phyloP scores from a whole-genome alignment of 2,888 invertebrate genomes.

The Graphium colonna region DNA sequence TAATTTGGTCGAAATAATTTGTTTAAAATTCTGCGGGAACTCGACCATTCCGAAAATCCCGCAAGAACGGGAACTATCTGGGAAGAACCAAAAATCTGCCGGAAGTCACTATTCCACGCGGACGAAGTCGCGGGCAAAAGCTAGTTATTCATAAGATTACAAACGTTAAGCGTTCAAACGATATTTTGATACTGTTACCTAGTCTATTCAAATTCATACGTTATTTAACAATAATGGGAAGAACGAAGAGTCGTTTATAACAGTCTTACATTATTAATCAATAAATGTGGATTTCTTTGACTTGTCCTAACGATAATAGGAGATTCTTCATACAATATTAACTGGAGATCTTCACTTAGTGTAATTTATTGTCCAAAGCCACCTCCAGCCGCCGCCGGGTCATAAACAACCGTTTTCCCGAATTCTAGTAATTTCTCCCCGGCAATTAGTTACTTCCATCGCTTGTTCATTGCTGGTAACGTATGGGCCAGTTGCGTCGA shows the following conservation, averaged over 20 bases:
- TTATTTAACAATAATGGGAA: neutral
- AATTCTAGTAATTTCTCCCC: constrained; percentile 21
- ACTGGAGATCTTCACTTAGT: constrained; percentile 10
- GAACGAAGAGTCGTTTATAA: constrained; percentile 4
- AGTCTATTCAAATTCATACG: too few species aligned
- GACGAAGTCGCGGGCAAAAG: too few species aligned
- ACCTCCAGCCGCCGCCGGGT: constrained; percentile 9
- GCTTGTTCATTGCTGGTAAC: constrained; percentile 28
- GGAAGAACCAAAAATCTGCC: too few species aligned
- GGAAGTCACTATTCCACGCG: too few species aligned
- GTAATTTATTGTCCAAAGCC: constrained; percentile 15
- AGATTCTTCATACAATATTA: constrained; percentile 14
- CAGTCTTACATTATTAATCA: constrained; percentile 14
- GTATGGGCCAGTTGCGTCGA: constrained; percentile 23
- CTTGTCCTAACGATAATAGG: constrained; percentile 5
- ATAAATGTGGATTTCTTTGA: constrained; percentile 13
- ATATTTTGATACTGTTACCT: too few species aligned
- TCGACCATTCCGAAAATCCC: too few species aligned
- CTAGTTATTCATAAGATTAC: too few species aligned
- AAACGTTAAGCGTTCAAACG: too few species aligned
- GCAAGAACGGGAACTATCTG: too few species aligned
- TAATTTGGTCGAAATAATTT: too few species aligned
- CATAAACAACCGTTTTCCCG: constrained; percentile 13
- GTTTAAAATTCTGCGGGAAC: too few species aligned
- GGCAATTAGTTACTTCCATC: constrained; percentile 30